A percentile compares a stretch with the other conserved stretches of the same genome.
phyloP scores from a whole-genome alignment of 2,797 vertebrate species.

The Cirrhinus mrigala region DNA sequence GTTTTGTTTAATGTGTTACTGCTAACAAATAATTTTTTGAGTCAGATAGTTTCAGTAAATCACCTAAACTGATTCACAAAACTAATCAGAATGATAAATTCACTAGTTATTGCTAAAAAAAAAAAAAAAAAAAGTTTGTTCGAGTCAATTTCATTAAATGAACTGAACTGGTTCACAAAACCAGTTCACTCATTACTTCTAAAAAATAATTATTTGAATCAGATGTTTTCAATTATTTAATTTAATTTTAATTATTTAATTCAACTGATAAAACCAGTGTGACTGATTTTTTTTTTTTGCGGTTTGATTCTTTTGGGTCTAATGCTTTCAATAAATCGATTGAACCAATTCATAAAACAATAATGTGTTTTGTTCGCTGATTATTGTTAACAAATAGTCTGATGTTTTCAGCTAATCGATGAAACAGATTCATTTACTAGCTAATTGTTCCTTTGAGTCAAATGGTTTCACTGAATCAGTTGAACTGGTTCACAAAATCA shows the following conservation, averaged over 20 bases:
- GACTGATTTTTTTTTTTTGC: too few species aligned
- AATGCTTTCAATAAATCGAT: too few species aligned
- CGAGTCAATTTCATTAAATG: background rate
- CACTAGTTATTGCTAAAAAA: background rate
- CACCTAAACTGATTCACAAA: background rate
- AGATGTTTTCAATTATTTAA: too few species aligned
- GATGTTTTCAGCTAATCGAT: background rate
- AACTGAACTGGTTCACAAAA: constrained; percentile 37
- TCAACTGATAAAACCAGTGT: too few species aligned
- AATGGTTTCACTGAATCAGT: background rate
- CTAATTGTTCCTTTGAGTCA: background rate
- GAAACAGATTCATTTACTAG: background rate
- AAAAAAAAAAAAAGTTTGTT: background rate
- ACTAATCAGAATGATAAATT: background rate
- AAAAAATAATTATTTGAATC: too few species aligned
- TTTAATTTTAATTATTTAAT: too few species aligned
- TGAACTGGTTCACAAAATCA: background rate
- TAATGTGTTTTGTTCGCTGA: too few species aligned
- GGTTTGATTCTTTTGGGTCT: too few species aligned
- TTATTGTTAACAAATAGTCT: too few species aligned
- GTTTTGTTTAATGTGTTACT: background rate
- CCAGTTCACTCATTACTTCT: too few species aligned
- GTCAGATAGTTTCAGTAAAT: background rate
- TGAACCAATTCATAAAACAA: too few species aligned
- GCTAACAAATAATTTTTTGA: background rate